Conservation (phyloP, 2,113 vertebrate species). For the Picathartes gymnocephalus region DNA sequence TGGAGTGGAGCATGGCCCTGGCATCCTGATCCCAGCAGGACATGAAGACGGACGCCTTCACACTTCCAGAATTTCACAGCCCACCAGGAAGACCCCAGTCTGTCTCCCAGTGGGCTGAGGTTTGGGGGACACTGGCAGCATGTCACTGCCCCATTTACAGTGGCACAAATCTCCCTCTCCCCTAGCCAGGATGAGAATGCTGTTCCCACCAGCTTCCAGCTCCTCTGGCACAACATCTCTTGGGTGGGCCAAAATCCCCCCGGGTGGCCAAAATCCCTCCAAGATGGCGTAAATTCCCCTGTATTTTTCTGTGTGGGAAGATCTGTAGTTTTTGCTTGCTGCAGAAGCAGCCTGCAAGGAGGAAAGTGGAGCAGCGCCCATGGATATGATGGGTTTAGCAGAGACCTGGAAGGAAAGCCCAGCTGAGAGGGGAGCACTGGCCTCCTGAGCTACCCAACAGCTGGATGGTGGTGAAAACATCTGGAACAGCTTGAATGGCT, state of each 20-base stretch:
- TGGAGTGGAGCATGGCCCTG: not conserved
- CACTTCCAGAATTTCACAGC: not conserved
- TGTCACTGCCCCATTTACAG: not conserved
- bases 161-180: not conserved
- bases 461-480: not conserved
- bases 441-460: not conserved
- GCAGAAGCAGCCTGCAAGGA: not conserved
- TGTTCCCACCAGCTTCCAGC: not conserved
- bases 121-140: fast-evolving
- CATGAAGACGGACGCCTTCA: fast-evolving
- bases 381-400: constrained; percentile 28
- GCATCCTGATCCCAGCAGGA: not conserved
- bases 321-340: not conserved
- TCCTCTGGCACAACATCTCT: not conserved
- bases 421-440: not conserved
- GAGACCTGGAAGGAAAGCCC: constrained; percentile 22
- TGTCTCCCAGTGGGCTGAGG: fast-evolving
- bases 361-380: not conserved
- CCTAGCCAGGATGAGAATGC: not conserved
- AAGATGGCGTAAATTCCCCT: not conserved
- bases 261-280: not conserved
- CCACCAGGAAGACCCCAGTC: not conserved
- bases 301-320: not conserved
- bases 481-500: not conserved
- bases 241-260: constrained; percentile 6